phyloP scores from a whole-genome alignment of 2,797 vertebrate genomes.

The Chrosomus eos region DNA sequence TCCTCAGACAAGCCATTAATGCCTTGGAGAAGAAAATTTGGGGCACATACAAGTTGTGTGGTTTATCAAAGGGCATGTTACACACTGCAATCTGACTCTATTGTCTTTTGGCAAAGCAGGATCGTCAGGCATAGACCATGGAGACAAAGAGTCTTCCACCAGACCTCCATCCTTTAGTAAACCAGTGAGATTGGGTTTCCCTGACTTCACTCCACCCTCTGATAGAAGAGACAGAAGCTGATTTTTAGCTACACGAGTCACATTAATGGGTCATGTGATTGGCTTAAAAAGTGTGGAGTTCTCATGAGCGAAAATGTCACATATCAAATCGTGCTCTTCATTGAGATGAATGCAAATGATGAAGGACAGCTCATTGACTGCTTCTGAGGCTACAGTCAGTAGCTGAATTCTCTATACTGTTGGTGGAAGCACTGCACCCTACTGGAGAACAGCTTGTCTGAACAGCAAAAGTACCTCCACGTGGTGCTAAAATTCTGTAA shows the following conservation, averaged over 20 bases:
- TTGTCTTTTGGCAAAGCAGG: slow-evolving; percentile 61
- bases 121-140: slow-evolving; percentile 43
- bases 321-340: not conserved
- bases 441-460: slow-evolving; percentile 58
- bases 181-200: slow-evolving; percentile 67
- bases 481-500: not conserved
- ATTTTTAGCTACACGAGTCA: not conserved
- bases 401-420: not conserved
- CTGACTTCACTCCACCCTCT: slow-evolving; percentile 19
- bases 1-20: slow-evolving; percentile 44
- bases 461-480: not conserved
- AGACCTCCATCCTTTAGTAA: slow-evolving; percentile 55
- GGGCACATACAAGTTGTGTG: slow-evolving; percentile 53
- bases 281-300: not conserved
- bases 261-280: not conserved
- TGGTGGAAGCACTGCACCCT: slow-evolving; percentile 66
- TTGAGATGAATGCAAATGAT: not conserved
- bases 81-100: slow-evolving; percentile 54
- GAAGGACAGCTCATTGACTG: not conserved
- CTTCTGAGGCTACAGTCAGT: not conserved
- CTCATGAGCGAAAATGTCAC: not conserved
- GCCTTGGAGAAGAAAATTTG: slow-evolving; percentile 42
- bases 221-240: not conserved
- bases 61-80: slow-evolving; percentile 54
- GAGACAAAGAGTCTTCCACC: slow-evolving; percentile 54